Evolutionary conservation across 2,888 invertebrate genomes (phyloP), one percentile per base, ranked within the genome.

Genomic region (Drosophila anceps): DNA sequence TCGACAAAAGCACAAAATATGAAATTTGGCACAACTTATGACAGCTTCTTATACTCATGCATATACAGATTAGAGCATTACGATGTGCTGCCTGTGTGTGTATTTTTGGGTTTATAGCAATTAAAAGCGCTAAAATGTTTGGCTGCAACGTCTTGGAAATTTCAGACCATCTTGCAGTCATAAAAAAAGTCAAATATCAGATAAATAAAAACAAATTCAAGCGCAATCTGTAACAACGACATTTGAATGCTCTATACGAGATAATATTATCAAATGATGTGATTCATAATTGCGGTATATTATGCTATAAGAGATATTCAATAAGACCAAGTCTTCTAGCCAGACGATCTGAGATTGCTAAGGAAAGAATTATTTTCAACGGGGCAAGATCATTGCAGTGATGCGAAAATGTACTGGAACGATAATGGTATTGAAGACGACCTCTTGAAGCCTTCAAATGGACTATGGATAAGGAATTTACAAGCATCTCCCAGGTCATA

Each of bases 41-140:
- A 63, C 73, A 50, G 10, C 73, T 31, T n/a, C 33, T n/a, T n/a
- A 44, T 46, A 41, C 53, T 48, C 50, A 51, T 39, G 46, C 18
- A 55, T 33, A 39, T 18, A 55, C 29, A 54, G 41, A 69, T 66
- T 58, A 20, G 27, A 43, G 37, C 57, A 64, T 31, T 35, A 29
- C 41, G 18, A 12, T 5, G 15, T 35, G 35, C 24, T 43, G 20
- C 24, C 8, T 44, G 3, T 59, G 15, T 48, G 35, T 60, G 37
- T 18, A 41, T 72, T 7, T 59, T 20, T 43, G 53, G 39, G 39
- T 73, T 84, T 77, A 80, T 76, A 82, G 37, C 78, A 80, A 79
- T 82, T 82, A 84, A 85, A 76, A 68, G 81, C 73, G 81, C 86
- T 84, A 83, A 84, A 86, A 89, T 82, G 81, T 85, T 89, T 88